Evolutionary conservation across 2,113 vertebrate species (phyloP).

Genomic region (Acrocephalus arundinaceus): DNA sequence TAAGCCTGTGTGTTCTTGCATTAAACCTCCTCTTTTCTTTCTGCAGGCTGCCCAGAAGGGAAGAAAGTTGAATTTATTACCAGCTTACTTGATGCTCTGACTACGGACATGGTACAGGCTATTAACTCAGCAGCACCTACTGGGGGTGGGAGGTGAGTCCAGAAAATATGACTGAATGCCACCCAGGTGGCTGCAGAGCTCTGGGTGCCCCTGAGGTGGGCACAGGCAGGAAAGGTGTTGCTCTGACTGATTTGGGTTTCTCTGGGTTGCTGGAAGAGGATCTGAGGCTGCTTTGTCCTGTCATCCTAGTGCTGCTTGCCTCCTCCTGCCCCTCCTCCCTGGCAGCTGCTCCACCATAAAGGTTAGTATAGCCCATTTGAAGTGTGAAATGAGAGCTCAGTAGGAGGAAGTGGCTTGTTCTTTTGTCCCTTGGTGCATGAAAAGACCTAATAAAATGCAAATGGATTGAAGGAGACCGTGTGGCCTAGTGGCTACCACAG

Average conservation of each 20-base stretch:
- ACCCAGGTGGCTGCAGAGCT: neutral
- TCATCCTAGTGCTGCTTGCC: neutral
- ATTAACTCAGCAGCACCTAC: constrained; percentile 95
- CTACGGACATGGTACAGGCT: constrained; percentile 98
- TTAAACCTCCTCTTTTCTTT: constrained; percentile 26
- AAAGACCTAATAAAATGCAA: constrained; percentile 67
- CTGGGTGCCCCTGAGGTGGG: neutral
- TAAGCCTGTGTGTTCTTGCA: neutral
- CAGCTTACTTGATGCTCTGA: constrained; percentile 94
- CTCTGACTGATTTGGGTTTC: neutral
- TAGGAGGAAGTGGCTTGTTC: constrained; percentile 57
- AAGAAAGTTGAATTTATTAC: constrained; percentile 99
- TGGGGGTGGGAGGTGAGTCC: constrained; percentile 94
- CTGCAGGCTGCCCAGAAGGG: constrained; percentile 92
- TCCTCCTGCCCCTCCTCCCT: neutral
- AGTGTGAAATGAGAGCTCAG: constrained; percentile 62
- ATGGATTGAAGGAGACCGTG: constrained; percentile 24
- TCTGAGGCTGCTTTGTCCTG: neutral
- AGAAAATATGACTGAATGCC: neutral
- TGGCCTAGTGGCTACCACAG: constrained; percentile 45
- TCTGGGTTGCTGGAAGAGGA: neutral
- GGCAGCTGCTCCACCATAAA: constrained; percentile 49
- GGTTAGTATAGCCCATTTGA: constrained; percentile 44
- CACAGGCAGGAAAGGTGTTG: neutral
- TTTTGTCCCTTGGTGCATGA: constrained; percentile 54